Conservation (phyloP, 2,797 vertebrate species). For the Lepilemur septentrionalis region DNA sequence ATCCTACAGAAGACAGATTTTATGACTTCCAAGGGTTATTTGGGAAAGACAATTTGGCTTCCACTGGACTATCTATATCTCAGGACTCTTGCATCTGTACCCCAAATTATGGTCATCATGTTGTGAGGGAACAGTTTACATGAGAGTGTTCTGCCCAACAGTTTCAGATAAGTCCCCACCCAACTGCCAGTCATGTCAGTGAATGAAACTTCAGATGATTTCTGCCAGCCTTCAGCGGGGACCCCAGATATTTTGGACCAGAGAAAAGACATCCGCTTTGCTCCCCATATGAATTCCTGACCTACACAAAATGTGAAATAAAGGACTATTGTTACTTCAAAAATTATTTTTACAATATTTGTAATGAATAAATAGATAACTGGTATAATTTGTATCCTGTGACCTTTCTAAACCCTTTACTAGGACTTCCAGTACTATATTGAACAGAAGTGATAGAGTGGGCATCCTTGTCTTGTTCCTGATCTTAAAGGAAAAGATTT, state of each 20-base stretch:
- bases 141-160: no score
- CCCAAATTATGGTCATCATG: neutral
- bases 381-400: neutral
- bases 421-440: neutral
- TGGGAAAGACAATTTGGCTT: neutral
- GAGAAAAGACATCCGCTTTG: neutral
- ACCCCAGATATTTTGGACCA: neutral
- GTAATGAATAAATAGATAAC: neutral
- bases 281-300: neutral
- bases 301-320: neutral
- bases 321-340: neutral
- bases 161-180: neutral
- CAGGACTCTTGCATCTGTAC: neutral
- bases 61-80: neutral
- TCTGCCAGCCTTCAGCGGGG: neutral
- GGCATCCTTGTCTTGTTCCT: neutral
- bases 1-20: neutral
- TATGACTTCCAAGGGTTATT: neutral
- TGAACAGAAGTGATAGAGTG: neutral
- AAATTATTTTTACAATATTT: neutral
- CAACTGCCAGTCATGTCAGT: neutral
- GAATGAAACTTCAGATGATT: neutral
- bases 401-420: neutral
- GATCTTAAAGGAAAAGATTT: neutral
- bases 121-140: no score